Base-by-base conservation (phyloP, 2,888 invertebrate genomes). In the Celastrina argiolus region DNA sequence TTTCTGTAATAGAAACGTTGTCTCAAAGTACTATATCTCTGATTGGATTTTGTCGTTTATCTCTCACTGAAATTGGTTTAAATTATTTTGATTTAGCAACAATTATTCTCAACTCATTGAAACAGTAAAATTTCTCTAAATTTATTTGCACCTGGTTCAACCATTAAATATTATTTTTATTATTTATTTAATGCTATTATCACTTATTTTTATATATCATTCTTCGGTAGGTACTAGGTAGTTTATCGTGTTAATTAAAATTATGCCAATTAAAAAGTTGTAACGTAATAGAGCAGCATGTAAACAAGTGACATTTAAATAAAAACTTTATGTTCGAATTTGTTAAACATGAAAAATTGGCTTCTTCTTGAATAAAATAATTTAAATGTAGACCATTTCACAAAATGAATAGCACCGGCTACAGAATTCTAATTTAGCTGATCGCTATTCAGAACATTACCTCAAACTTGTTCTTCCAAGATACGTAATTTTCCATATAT, bases 251-350 rank as follows among this genome's bases (percentile, higher is more conserved):
- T 18, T 22, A 51, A 51, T 51, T 51, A 51, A 51, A 51, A 51
- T 51, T 51, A 18, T 16, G 22, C 22, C 51, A 51, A 51, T 51
- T 51, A 10, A 12, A 12, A 45, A n/a, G 8, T 45, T 18, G 45
- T 41, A 14, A 22, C 5, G 0, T 51, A 22, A 22, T 10, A 51
- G n/a, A 22, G 22, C 51, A 51, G 51, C 51, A 51, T 14, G 51
- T 51, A 51, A 51, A 51, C 22, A 51, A 51, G 26, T 51, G 51
- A 22, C 51, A 51, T 51, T 51, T 51, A 51, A 51, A 51, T 51
- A 51, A 51, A 4, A 51, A 22, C 51, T 51, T 22, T 51, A 22
- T 14, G 22, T 51, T 22, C 14, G 22, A 51, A 51, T 51, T 51
- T 51, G 51, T 26, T 12, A 22, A 51, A 51, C 51, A 51, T 51